phyloP scores from a whole-genome alignment of 1,140 invertebrate species.

The Calephelis virginiensis region DNA sequence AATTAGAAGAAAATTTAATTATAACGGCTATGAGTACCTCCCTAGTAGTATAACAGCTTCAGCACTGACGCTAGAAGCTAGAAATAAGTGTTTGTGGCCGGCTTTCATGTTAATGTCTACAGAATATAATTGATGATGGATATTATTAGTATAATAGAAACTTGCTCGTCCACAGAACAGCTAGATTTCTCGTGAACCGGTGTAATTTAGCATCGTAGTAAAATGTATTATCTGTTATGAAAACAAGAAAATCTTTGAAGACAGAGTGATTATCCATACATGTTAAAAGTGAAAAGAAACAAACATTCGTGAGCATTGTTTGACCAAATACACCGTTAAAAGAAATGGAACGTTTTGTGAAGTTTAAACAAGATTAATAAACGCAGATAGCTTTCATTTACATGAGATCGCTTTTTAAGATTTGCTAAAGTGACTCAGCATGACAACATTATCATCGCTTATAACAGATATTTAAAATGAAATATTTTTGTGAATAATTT shows the following conservation, averaged over 20 bases:
- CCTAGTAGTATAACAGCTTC: too few species aligned
- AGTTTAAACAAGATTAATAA: slow-evolving; percentile 11
- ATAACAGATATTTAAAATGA: background rate
- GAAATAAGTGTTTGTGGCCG: too few species aligned
- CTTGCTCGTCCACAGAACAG: background rate
- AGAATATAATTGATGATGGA: too few species aligned
- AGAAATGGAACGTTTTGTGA: slow-evolving; percentile 9
- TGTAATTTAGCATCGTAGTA: background rate
- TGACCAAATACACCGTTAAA: slow-evolving; percentile 2
- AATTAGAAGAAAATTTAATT: too few species aligned
- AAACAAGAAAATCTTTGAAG: slow-evolving; percentile 12
- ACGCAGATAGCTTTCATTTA: slow-evolving; percentile 7
- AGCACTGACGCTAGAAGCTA: too few species aligned
- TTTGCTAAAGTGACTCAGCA: background rate
- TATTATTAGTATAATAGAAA: background rate
- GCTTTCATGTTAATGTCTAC: too few species aligned
- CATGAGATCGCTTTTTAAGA: slow-evolving; percentile 5
- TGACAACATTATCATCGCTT: background rate
- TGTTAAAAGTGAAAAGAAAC: slow-evolving; percentile 15
- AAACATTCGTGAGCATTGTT: slow-evolving; percentile 11
- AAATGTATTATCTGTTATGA: background rate
- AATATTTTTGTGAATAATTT: too few species aligned
- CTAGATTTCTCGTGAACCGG: background rate
- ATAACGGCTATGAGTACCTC: too few species aligned
- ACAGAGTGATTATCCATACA: slow-evolving; percentile 1